phyloP scores from a whole-genome alignment of 92 coral and sea anemone genomes.

The Meandrina meandrites region DNA sequence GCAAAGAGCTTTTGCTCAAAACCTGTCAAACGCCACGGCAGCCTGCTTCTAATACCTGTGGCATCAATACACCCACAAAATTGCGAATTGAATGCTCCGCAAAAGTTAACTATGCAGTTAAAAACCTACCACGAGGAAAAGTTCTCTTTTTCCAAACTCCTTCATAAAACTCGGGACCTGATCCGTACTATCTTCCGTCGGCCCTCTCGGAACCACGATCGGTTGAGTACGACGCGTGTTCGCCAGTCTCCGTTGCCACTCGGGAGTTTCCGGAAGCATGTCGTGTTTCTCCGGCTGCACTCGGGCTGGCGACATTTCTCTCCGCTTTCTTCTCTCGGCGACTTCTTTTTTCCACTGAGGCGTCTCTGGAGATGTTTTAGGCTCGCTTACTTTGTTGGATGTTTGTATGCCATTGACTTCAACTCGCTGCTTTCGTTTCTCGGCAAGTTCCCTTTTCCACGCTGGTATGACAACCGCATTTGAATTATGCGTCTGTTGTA shows the following conservation, averaged over 20 bases:
- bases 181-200: slow-evolving; percentile 55
- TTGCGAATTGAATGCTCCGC: background rate
- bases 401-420: slow-evolving; percentile 16
- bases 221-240: slow-evolving; percentile 31
- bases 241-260: slow-evolving; percentile 37
- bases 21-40: too few species aligned
- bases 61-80: background rate
- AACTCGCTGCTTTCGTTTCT: slow-evolving; percentile 39
- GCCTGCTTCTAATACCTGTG: too few species aligned
- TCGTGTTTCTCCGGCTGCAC: slow-evolving; percentile 15
- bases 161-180: slow-evolving; percentile 80
- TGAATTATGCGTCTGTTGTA: slow-evolving; percentile 16
- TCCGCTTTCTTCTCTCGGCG: slow-evolving; percentile 57
- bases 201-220: slow-evolving; percentile 18
- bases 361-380: slow-evolving; percentile 52
- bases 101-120: background rate
- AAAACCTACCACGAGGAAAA: slow-evolving; percentile 55
- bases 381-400: slow-evolving; percentile 59
- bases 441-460: slow-evolving; percentile 46
- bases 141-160: slow-evolving; percentile 81
- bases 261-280: slow-evolving; percentile 23
- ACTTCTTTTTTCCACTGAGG: slow-evolving; percentile 79
- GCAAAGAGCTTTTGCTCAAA: too few species aligned
- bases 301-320: slow-evolving; percentile 1
- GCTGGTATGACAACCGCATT: slow-evolving; percentile 20